These are phyloP conservation scores for Chloroceryle amazona DNA, from an alignment of 2,797 vertebrate species.

Conservation along the genomic window DNA sequence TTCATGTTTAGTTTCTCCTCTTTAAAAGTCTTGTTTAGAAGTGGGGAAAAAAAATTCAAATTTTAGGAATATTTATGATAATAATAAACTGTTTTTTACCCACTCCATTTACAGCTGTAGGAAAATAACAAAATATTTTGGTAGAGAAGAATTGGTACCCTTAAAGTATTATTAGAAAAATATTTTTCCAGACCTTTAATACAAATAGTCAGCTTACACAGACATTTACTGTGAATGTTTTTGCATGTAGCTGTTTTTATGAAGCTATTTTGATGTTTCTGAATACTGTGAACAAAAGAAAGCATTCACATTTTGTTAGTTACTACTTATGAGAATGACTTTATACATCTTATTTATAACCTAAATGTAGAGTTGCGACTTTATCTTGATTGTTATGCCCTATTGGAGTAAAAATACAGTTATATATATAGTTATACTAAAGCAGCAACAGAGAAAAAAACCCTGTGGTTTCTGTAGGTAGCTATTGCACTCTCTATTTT, in stretches of 20 bases:
- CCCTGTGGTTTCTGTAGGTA: not conserved
- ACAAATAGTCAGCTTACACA: not conserved
- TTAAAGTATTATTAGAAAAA: not conserved
- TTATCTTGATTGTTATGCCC: slow-evolving; percentile 3
- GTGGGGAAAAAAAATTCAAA: not conserved
- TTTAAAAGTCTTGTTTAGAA: not conserved
- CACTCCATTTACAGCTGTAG: not conserved
- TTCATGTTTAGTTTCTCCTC: not conserved
- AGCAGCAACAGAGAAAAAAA: not conserved
- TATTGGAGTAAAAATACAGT: slow-evolving; percentile 28
- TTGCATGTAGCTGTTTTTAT: slow-evolving; percentile 16
- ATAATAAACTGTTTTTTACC: not conserved
- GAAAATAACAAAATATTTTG: not conserved
- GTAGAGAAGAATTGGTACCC: not conserved
- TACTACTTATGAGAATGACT: slow-evolving; percentile 22
- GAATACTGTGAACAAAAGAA: not conserved
- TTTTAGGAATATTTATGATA: not conserved
- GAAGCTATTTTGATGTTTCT: not conserved
- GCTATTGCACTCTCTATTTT: slow-evolving; percentile 34
- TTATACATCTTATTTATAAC: slow-evolving; percentile 9
- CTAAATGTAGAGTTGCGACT: not conserved
- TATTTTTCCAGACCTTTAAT: slow-evolving; percentile 17
- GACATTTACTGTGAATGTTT: not conserved
- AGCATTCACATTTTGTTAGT: slow-evolving; percentile 46
- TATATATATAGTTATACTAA: not conserved